Base-by-base conservation (phyloP, 2,888 invertebrate species). In the Octodonta nipae region DNA sequence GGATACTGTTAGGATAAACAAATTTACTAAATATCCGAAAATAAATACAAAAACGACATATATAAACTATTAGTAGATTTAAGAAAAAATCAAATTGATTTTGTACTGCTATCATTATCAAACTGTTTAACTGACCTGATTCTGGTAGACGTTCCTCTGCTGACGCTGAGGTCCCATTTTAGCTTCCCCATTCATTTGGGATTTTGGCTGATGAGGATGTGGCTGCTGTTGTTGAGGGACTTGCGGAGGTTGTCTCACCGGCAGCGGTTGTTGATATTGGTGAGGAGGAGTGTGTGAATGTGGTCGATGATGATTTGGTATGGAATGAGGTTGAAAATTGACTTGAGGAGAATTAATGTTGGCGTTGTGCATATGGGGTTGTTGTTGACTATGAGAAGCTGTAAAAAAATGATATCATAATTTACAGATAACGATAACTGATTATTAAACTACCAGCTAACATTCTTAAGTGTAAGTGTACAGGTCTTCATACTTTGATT, bases 181-280 rank as follows among this genome's bases (percentile, higher is more conserved):
- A 3, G 44, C 16, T n/a, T 57, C 57, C 5, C 56, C 54, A 40
- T 55, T 55, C 50, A 59, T 52, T 35, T 58, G 54, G 11, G 42
- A 34, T 26, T 47, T 12, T 3, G 26, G 10, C 5, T 17, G 17
- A 12, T 22, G 22, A 22, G 22, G 33, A 5, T 11, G 37, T 15
- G 29, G 38, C 11, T 35, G 32, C 22, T 38, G 36, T 13, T 27
- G 34, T 12, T 29, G 22, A 5, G 35, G 32, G 2, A 35, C 35
- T 6, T 32, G 35, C 2, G 36, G 32, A 5, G 16, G 28, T 15
- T 36, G 36, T 14, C 30, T 17, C 26, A 31, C 31, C 20, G 30
- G 36, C 4, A 31, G 22, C n/a, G 29, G 14, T 13, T 22, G 35
- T 28, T 43, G 43, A 12, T 31, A 35, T 15, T 43, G 43, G 22